Evolutionary conservation across 2,113 vertebrate species (phyloP).

Genomic region (Scartelaos histophorus): DNA sequence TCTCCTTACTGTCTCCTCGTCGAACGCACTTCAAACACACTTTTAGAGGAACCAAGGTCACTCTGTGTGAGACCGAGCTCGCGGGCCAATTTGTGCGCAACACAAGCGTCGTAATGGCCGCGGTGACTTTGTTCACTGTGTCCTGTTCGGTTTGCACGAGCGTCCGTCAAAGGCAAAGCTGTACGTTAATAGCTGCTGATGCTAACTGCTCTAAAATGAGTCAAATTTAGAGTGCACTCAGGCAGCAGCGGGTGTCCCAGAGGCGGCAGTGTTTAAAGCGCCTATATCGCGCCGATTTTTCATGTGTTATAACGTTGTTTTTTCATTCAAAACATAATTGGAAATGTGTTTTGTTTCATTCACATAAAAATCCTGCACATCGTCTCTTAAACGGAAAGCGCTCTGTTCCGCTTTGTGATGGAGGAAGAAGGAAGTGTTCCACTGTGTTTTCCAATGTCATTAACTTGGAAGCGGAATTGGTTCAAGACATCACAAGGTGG

Average conservation of each 20-base stretch:
- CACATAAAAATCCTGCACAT: too few relatives aligned
- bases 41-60: conserved; percentile 42
- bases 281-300: too few relatives aligned
- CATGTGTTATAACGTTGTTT: too few relatives aligned
- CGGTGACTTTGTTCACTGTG: conserved; percentile 38
- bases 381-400: too few relatives aligned
- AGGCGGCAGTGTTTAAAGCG: conserved; percentile 35
- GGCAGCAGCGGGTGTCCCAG: conserved; percentile 23
- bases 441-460: too few relatives aligned
- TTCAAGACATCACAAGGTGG: too few relatives aligned
- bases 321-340: too few relatives aligned
- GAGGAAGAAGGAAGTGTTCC: too few relatives aligned
- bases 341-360: too few relatives aligned
- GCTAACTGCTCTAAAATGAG: background rate
- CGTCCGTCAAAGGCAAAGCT: conserved; percentile 25
- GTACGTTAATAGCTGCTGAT: conserved; percentile 15
- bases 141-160: conserved; percentile 33
- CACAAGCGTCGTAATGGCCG: conserved; percentile 35
- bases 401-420: too few relatives aligned
- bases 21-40: conserved; percentile 28
- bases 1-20: conserved; percentile 11
- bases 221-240: conserved; percentile 18
- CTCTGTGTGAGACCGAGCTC: conserved; percentile 23
- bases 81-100: conserved; percentile 17
- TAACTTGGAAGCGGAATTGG: too few relatives aligned